phyloP scores from a whole-genome alignment of 2,113 vertebrate genomes.

The Antennarius striatus region DNA sequence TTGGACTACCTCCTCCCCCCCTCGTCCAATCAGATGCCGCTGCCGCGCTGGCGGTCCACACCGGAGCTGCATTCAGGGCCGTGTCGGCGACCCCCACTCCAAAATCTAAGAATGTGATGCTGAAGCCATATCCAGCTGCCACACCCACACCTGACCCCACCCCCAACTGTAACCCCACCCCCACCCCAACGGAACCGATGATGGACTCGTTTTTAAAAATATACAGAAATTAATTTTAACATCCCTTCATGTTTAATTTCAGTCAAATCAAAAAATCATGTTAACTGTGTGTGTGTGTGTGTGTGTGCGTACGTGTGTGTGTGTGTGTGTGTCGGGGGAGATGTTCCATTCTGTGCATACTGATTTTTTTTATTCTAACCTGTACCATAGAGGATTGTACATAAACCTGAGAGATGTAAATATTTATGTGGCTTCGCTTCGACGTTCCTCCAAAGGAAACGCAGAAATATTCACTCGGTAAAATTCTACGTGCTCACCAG shows the following conservation, averaged over 20 bases:
- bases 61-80: constrained; percentile 1
- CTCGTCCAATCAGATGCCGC: neutral
- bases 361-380: constrained; percentile 74
- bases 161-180: constrained; percentile 47
- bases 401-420: constrained; percentile 86
- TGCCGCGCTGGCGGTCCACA: too few species aligned
- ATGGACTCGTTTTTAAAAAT: constrained; percentile 55
- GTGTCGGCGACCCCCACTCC: constrained; percentile 44
- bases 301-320: neutral
- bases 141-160: constrained; percentile 8
- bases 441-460: constrained; percentile 76
- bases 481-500: constrained; percentile 82
- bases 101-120: constrained; percentile 67
- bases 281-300: constrained; percentile 53
- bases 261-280: constrained; percentile 26
- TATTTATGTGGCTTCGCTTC: constrained; percentile 85
- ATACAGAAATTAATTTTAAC: neutral
- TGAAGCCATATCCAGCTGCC: constrained; percentile 73
- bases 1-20: constrained; percentile 66
- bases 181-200: constrained; percentile 14
- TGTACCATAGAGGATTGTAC: constrained; percentile 83
- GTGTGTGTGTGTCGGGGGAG: constrained; percentile 44
- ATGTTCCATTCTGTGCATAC: constrained; percentile 79
- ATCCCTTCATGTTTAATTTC: constrained; percentile 32
- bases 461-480: constrained; percentile 80